Percentiles rank a stretch among this genome's conserved stretches.
Conservation (phyloP, 2,113 vertebrate genomes). For the Sarotherodon lohbergeri region DNA sequence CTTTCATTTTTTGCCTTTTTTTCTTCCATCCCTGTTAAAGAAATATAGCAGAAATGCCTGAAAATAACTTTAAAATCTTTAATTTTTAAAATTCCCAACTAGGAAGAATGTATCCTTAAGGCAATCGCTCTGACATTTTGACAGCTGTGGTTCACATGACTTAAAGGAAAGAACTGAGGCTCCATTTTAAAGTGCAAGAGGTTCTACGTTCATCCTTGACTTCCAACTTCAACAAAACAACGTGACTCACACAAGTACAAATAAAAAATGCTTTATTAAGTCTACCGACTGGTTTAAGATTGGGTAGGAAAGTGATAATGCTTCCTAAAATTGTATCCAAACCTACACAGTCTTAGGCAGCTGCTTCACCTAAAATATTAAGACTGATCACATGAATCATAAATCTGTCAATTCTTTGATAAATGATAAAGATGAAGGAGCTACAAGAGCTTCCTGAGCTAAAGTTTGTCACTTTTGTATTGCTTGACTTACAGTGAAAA, state of each 20-base stretch:
- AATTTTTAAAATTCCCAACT: background rate
- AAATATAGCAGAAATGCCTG: background rate
- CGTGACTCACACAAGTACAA: background rate
- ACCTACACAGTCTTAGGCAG: background rate
- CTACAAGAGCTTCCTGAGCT: background rate
- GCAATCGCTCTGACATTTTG: background rate
- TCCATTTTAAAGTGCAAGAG: background rate
- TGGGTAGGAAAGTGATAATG: background rate
- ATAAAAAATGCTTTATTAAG: background rate
- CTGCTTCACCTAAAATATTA: background rate
- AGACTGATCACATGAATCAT: background rate
- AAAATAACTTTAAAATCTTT: background rate
- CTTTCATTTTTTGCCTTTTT: background rate
- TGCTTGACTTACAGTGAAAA: background rate
- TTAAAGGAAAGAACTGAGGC: background rate
- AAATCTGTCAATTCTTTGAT: background rate
- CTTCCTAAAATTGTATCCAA: background rate
- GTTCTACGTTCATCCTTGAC: background rate
- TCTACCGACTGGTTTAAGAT: background rate
- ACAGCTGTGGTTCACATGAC: background rate
- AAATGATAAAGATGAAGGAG: background rate
- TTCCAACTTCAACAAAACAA: background rate
- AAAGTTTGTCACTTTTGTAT: background rate
- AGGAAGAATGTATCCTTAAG: background rate
- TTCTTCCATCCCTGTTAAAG: background rate